Evolutionary conservation across 2,113 vertebrate genomes (phyloP).

Genomic region (Prunella himalayana): DNA sequence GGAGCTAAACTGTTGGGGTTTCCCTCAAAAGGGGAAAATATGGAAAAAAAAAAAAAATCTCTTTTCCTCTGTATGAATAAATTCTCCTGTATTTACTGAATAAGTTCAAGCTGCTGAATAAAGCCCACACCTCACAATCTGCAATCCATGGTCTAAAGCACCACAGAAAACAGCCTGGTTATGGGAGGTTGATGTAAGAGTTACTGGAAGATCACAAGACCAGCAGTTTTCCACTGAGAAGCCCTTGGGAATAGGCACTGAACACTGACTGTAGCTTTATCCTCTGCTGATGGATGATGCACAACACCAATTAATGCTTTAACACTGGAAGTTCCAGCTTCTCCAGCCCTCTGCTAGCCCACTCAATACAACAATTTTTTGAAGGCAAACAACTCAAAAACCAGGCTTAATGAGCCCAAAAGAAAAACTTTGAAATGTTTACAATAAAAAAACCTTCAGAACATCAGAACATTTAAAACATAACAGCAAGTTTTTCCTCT

Average conservation of each 20-base stretch:
- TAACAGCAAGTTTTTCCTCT: neutral
- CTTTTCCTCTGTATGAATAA: neutral
- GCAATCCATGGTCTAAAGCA: neutral
- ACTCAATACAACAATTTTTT: neutral
- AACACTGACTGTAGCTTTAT: neutral
- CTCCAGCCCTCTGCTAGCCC: neutral
- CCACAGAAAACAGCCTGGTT: neutral
- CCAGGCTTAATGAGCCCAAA: neutral
- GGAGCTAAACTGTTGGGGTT: rapidly evolving
- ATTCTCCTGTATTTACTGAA: neutral
- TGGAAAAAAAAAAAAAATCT: neutral
- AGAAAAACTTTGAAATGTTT: neutral
- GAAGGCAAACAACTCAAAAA: neutral
- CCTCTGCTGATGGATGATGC: neutral
- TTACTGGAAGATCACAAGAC: neutral
- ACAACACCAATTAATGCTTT: conserved; percentile 6
- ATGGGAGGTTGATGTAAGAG: neutral
- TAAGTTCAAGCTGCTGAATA: neutral
- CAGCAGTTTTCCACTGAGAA: neutral
- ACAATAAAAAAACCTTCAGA: neutral
- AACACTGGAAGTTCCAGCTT: neutral
- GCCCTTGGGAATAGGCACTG: neutral
- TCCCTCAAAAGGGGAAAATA: neutral
- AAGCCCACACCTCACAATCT: neutral
- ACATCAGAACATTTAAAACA: neutral